Base-by-base conservation (phyloP, 2,888 invertebrate genomes). In the Yponomeuta sedellus region DNA sequence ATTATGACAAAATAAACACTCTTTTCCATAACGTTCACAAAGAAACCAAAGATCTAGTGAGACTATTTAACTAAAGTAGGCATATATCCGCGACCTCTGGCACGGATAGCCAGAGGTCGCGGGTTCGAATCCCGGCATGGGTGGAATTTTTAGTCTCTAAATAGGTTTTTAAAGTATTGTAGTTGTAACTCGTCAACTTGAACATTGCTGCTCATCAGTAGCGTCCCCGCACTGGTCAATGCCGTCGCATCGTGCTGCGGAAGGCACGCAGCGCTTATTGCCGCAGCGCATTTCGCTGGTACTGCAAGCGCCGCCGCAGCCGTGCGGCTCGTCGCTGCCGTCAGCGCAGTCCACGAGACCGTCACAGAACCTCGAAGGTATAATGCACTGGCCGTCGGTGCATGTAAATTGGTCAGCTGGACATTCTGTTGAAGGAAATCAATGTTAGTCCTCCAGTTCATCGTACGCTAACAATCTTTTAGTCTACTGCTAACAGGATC, bases 311-410 rank as follows among this genome's bases (percentile, higher is more conserved):
- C 86, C 80, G 69, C 85, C 84, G 71, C 92, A 91, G 34, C 91
- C 91, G 25, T 75, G 80, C 0, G 95, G 95, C 80, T 96, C 96
- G 75, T 96, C 96, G 57, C 94, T 94, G 67, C 91, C 88, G 72
- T 96, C 95, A 0, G 75, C 77, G 75, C 96, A 96, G 77, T 96
- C 94, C 1, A 89, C 82, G 65, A 92, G 83, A 0, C 95, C 94
- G 74, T 96, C 95, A 79, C 96, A 96, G 82, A 95, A 95, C 66
- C 93, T 88, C 62, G 92, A 88, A 67, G 92, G 91, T 25, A 86
- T 76, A 71, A 95, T 94, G 82, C 95, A 96, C 69, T 89, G 86
- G 19, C 94, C 94, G 75, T 93, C 92, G 62, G 91, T 92, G 79
- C 95, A 95, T 0, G 91, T 88, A 68, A 91, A 91, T 73, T 92